These are phyloP conservation scores for Sitophilus oryzae DNA, from an alignment of 1,140 invertebrate species.

Conservation along the genomic window DNA sequence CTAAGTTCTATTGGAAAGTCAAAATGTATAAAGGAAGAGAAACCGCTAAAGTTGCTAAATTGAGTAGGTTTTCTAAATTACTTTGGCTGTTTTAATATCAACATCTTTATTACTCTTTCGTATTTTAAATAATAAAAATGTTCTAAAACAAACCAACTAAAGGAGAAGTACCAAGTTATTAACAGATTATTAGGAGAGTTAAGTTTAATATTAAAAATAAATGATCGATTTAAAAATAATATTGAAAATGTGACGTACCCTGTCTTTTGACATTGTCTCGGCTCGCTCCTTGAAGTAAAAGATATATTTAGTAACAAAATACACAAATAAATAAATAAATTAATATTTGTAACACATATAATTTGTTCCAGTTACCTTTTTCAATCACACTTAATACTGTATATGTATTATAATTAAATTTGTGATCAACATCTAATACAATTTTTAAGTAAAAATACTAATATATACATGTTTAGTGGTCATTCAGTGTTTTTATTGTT, in stretches of 20 bases:
- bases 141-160: neutral
- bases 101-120: neutral
- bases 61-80: slow-evolving; percentile 10
- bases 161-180: neutral
- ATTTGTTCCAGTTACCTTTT: too few relatives aligned
- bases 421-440: too few relatives aligned
- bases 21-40: slow-evolving; percentile 5
- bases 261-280: slow-evolving; percentile 41
- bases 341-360: slow-evolving; percentile 15
- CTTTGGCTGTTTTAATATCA: slow-evolving; percentile 4
- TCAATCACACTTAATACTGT: too few relatives aligned
- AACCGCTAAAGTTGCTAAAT: slow-evolving; percentile 11
- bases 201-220: slow-evolving; percentile 13
- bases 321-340: slow-evolving; percentile 23
- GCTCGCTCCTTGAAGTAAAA: slow-evolving; percentile 42
- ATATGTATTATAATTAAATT: too few relatives aligned
- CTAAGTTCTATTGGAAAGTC: slow-evolving; percentile 15
- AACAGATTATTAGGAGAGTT: slow-evolving; percentile 3
- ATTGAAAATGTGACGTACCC: slow-evolving; percentile 37
- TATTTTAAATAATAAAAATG: neutral
- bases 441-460: too few relatives aligned
- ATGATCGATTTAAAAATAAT: neutral
- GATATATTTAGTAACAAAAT: slow-evolving; percentile 31
- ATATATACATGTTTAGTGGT: too few relatives aligned
- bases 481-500: too few relatives aligned